Percentiles rank a stretch among this genome's conserved stretches.
These are phyloP conservation scores for Ploceus nigricollis DNA, from an alignment of 2,113 vertebrate species.

Conservation along the genomic window DNA sequence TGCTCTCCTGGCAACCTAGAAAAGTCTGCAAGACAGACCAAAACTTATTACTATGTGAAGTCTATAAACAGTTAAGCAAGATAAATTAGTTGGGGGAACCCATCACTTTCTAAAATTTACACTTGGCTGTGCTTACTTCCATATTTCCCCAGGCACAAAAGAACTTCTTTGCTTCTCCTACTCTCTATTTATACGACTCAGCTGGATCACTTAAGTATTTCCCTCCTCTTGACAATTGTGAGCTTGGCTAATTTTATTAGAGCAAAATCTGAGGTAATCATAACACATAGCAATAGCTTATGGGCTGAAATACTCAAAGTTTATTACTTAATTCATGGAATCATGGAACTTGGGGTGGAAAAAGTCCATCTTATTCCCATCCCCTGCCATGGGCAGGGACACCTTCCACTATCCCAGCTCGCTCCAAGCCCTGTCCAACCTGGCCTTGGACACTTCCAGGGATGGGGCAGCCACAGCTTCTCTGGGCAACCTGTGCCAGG, in stretches of 20 bases:
- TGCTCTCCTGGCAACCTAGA: background rate
- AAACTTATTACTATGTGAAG: background rate
- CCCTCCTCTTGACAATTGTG: background rate
- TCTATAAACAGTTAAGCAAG: background rate
- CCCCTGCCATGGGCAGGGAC: background rate
- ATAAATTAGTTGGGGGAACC: background rate
- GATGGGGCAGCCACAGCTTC: background rate
- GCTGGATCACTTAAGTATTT: background rate
- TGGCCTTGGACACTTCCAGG: background rate
- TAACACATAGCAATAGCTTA: background rate
- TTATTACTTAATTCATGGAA: background rate
- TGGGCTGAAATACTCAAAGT: background rate
- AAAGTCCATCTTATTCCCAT: background rate
- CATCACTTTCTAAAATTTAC: background rate
- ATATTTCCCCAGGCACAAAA: background rate
- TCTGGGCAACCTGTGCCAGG: background rate
- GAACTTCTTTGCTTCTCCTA: background rate
- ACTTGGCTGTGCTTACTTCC: background rate
- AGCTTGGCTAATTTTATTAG: background rate
- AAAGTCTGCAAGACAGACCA: background rate
- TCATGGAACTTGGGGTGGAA: background rate
- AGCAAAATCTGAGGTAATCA: background rate
- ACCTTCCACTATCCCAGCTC: fast-evolving
- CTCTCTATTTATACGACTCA: background rate
- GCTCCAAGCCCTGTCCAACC: fast-evolving